Conservation (phyloP, 2,113 vertebrate genomes). For the Monopterus albus region DNA sequence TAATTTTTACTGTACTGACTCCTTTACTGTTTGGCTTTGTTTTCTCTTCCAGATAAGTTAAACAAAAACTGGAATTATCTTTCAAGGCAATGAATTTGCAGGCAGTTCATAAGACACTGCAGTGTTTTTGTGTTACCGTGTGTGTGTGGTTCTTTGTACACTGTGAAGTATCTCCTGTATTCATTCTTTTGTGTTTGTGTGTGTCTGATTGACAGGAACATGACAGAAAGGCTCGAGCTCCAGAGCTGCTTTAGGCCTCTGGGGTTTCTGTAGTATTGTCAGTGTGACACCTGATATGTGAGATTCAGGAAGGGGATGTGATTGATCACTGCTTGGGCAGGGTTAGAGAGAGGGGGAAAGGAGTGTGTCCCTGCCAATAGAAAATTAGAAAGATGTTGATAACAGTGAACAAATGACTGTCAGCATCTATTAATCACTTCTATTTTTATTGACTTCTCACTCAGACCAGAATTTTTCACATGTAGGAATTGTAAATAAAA, state of each 20-base stretch:
- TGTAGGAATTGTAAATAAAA: background rate
- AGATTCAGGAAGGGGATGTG: constrained; percentile 76
- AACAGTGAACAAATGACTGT: constrained; percentile 32
- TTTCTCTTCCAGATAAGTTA: background rate
- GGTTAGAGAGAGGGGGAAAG: constrained; percentile 1
- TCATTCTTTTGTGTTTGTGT: no score
- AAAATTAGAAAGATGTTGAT: constrained; percentile 41
- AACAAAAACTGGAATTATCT: no score
- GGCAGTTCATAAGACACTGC: background rate
- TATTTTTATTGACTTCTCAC: background rate
- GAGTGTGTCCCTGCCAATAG: constrained; percentile 38
- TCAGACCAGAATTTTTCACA: background rate
- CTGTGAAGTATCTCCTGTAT: background rate
- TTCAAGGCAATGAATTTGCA: background rate
- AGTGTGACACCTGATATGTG: constrained; percentile 81
- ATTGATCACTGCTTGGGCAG: constrained; percentile 77
- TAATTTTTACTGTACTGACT: no score
- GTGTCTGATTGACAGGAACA: constrained; percentile 57
- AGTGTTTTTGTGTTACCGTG: no score
- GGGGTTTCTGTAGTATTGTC: constrained; percentile 77
- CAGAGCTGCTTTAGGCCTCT: constrained; percentile 69
- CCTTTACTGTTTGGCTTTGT: no score
- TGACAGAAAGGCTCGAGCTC: constrained; percentile 80
- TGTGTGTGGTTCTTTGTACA: background rate
- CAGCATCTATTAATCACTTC: constrained; percentile 14